A percentile compares a stretch with the other conserved stretches of the same genome.
phyloP scores from a whole-genome alignment of 2,797 vertebrate genomes.

The Myotis myotis region DNA sequence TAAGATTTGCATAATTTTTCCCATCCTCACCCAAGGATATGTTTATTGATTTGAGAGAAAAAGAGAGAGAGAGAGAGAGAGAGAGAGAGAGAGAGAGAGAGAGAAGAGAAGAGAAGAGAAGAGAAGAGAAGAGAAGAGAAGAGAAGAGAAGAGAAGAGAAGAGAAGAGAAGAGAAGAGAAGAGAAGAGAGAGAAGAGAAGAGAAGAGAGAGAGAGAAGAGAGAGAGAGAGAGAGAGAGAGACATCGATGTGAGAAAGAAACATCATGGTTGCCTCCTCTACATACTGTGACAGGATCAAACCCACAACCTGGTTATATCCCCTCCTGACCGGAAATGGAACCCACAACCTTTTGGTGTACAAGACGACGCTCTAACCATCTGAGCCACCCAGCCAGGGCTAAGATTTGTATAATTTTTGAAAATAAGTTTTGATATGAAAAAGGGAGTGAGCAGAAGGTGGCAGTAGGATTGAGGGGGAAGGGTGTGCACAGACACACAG shows the following conservation, averaged over 20 bases:
- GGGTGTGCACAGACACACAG: conserved; percentile 42
- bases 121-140: too few relatives aligned
- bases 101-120: too few relatives aligned
- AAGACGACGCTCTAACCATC: background rate
- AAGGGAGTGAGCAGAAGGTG: background rate
- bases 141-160: too few relatives aligned
- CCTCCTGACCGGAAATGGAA: background rate
- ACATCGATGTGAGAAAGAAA: background rate
- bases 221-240: background rate
- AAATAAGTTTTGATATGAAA: conserved; percentile 32
- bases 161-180: too few relatives aligned
- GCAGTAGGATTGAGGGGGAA: background rate
- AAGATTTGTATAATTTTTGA: background rate
- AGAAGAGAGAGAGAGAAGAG: too few relatives aligned
- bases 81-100: too few relatives aligned
- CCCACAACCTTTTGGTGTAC: background rate
- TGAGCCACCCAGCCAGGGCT: background rate
- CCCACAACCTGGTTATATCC: background rate
- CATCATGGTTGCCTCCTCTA: background rate
- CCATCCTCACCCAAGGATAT: background rate
- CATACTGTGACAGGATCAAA: background rate
- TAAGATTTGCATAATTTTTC: background rate
- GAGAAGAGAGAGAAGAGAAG: too few relatives aligned
- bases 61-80: too few relatives aligned
- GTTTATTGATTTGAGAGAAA: background rate